Percentiles rank a stretch among this genome's conserved stretches.
These are phyloP conservation scores for Cephalotes varians DNA, from an alignment of 2,888 invertebrate genomes.

Conservation along the genomic window DNA sequence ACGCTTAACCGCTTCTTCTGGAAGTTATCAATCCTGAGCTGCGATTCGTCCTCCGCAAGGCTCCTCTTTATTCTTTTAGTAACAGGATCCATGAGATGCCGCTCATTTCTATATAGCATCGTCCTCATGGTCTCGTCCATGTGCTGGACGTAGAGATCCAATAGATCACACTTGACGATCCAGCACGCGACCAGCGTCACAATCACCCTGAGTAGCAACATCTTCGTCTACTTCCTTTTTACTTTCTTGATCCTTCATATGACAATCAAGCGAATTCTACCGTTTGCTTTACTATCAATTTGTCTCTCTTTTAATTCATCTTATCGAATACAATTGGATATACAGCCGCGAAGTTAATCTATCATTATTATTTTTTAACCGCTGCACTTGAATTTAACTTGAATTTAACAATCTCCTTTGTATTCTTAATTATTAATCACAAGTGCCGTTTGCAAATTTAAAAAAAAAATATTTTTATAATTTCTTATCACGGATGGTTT, in stretches of 20 bases:
- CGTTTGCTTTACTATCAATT: constrained; percentile 2
- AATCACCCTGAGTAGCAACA: constrained; percentile 76
- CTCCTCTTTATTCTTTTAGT: constrained; percentile 73
- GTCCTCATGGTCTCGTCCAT: constrained; percentile 84
- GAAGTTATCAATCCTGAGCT: constrained; percentile 74
- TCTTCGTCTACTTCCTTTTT: constrained; percentile 70
- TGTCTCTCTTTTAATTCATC: not conserved
- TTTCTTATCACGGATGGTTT: not conserved
- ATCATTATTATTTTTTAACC: not conserved
- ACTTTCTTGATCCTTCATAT: constrained; percentile 50
- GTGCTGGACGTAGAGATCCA: constrained; percentile 84
- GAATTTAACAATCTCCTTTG: not conserved
- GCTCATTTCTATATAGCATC: constrained; percentile 69
- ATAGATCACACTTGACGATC: constrained; percentile 78
- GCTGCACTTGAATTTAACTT: not conserved
- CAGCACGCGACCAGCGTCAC: constrained; percentile 72
- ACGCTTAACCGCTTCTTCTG: constrained; percentile 80
- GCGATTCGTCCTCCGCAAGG: constrained; percentile 59
- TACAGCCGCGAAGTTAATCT: not conserved
- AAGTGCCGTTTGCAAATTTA: not conserved
- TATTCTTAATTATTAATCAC: not conserved
- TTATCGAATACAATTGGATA: not conserved
- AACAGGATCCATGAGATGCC: constrained; percentile 72
- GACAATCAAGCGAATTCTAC: constrained; percentile 20
- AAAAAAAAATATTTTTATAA: not conserved